Conservation (phyloP, 1,140 invertebrate genomes). For the Zeugodacus cucurbitae region DNA sequence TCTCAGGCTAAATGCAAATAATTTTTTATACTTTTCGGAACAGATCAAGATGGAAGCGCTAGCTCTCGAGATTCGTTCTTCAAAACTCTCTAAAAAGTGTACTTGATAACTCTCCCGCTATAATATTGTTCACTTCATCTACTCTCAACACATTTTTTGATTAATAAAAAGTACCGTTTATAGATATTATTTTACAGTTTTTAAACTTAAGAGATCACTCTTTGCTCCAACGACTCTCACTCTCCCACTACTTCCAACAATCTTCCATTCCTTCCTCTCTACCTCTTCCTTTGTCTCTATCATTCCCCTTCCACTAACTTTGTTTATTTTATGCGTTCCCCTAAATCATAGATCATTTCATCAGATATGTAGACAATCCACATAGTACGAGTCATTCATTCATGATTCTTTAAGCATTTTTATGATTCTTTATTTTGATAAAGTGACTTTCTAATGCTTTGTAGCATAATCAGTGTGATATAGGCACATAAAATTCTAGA, state of each 20-base stretch:
- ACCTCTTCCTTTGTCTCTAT: background rate
- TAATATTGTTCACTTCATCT: too few relatives aligned
- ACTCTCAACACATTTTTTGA: too few relatives aligned
- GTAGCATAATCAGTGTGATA: background rate
- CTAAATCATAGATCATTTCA: constrained; percentile 2
- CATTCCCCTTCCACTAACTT: background rate
- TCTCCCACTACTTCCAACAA: background rate
- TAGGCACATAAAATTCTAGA: background rate
- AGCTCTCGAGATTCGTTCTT: too few relatives aligned
- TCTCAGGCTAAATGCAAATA: too few relatives aligned
- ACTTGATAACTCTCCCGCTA: too few relatives aligned
- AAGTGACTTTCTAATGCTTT: constrained; percentile 27
- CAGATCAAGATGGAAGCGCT: too few relatives aligned
- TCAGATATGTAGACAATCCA: background rate
- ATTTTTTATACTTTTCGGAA: too few relatives aligned
- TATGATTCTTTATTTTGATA: background rate
- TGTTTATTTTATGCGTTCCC: background rate
- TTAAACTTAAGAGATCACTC: background rate
- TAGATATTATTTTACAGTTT: background rate
- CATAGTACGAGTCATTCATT: background rate
- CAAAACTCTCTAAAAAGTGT: too few relatives aligned
- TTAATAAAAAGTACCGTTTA: too few relatives aligned
- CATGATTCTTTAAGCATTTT: background rate
- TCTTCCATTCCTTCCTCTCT: background rate
- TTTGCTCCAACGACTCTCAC: background rate